These are phyloP conservation scores for Athetis lepigone DNA, from an alignment of 2,888 invertebrate species.

Conservation along the genomic window DNA sequence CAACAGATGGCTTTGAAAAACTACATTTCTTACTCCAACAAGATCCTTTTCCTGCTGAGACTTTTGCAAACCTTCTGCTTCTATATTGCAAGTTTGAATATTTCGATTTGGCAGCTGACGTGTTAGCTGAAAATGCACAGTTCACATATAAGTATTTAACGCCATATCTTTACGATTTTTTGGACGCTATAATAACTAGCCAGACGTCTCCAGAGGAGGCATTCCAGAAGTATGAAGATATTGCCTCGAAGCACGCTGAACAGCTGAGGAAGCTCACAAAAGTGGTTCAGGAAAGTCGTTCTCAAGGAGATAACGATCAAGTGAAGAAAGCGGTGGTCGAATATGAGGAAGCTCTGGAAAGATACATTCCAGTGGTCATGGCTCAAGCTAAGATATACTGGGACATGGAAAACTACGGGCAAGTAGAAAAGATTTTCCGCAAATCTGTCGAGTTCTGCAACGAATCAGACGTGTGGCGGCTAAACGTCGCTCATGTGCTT, in stretches of 20 bases:
- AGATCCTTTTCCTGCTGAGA: constrained; percentile 99
- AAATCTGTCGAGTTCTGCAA: constrained; percentile 99
- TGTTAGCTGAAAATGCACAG: constrained; percentile 98
- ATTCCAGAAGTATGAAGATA: constrained; percentile 98
- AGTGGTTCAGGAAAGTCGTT: constrained; percentile 97
- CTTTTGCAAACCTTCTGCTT: constrained; percentile 98
- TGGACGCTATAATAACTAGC: constrained; percentile 99
- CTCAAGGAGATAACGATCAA: constrained; percentile 96
- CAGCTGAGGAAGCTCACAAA: constrained; percentile 97
- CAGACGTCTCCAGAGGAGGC: constrained; percentile 99
- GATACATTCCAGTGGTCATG: constrained; percentile 99
- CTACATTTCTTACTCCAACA: constrained; percentile 97
- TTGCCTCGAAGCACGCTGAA: constrained; percentile 97
- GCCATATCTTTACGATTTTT: constrained; percentile 97
- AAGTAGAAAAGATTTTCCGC: constrained; percentile 98
- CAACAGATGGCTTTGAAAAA: constrained; percentile 97
- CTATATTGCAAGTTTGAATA: constrained; percentile 99
- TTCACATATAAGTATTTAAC: constrained; percentile 98
- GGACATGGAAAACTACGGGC: constrained; percentile 98
- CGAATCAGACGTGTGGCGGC: constrained; percentile 98
- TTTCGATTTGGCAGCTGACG: constrained; percentile 99
- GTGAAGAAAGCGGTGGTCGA: constrained; percentile 97
- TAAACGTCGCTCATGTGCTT: constrained; percentile 99
- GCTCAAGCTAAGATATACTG: constrained; percentile 99
- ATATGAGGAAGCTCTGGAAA: constrained; percentile 97